These are phyloP conservation scores for Deilephila elpenor DNA, from an alignment of 2,888 invertebrate species.

Conservation along the genomic window DNA sequence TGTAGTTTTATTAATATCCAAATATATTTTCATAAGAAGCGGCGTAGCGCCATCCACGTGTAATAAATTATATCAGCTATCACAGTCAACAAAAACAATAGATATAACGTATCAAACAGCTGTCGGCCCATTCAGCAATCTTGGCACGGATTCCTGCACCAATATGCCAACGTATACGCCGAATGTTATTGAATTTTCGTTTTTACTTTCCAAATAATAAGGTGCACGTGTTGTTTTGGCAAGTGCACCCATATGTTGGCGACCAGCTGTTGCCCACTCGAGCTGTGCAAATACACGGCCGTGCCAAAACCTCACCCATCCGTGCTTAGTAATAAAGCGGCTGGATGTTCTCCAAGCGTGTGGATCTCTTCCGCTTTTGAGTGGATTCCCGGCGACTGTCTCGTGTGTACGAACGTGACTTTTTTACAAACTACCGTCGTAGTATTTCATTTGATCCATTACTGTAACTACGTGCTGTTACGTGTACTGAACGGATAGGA, in stretches of 20 bases:
- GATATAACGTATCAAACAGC: slow-evolving; percentile 42
- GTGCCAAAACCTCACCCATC: slow-evolving; percentile 63
- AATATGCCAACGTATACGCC: slow-evolving; percentile 37
- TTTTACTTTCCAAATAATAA: slow-evolving; percentile 45
- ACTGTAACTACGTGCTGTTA: background rate
- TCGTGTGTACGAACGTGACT: slow-evolving; percentile 25
- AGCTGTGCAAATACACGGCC: slow-evolving; percentile 47
- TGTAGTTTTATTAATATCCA: no score
- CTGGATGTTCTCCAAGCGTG: slow-evolving; percentile 62
- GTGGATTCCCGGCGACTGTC: slow-evolving; percentile 38
- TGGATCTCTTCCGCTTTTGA: slow-evolving; percentile 47
- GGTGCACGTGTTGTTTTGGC: slow-evolving; percentile 36
- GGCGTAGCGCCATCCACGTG: slow-evolving; percentile 18
- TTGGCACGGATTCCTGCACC: slow-evolving; percentile 51
- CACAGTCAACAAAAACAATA: slow-evolving; percentile 33
- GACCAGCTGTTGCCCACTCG: slow-evolving; percentile 49
- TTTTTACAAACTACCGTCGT: background rate
- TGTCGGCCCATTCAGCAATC: slow-evolving; percentile 48
- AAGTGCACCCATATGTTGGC: slow-evolving; percentile 36
- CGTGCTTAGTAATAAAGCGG: slow-evolving; percentile 59
- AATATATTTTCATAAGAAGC: slow-evolving; percentile 1
- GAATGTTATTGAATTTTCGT: slow-evolving; percentile 39
- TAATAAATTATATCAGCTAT: slow-evolving; percentile 36
- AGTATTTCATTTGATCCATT: slow-evolving; percentile 7
- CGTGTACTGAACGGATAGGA: no score